Conservation (phyloP, 2,797 vertebrate genomes). For the Rhadinocentrus ornatus region DNA sequence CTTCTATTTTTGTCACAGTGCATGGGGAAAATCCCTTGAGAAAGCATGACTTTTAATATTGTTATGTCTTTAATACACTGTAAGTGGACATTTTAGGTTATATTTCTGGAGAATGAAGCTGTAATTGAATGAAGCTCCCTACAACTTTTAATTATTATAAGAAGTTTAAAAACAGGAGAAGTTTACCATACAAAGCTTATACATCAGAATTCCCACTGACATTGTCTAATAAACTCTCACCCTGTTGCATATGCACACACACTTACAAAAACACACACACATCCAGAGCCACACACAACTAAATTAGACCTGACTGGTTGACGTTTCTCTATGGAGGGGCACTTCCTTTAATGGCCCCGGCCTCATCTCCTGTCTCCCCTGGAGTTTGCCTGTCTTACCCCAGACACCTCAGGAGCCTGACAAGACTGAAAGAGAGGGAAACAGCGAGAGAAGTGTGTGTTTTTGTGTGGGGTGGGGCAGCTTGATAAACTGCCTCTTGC, state of each 20-base stretch:
- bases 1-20: neutral
- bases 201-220: constrained; percentile 15
- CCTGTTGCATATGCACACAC: constrained; percentile 16
- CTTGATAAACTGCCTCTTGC: constrained; percentile 52
- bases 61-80: neutral
- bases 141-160: neutral
- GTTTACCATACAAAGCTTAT: neutral
- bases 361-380: constrained; percentile 72
- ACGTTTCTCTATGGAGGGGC: constrained; percentile 62
- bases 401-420: constrained; percentile 65
- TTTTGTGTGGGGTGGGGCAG: constrained; percentile 1
- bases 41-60: neutral
- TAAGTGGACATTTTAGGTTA: neutral
- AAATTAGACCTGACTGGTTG: constrained; percentile 73
- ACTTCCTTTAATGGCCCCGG: constrained; percentile 74
- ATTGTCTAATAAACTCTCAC: constrained; percentile 22
- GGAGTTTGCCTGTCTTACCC: constrained; percentile 68
- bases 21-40: neutral
- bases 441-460: constrained; percentile 15
- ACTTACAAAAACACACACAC: constrained; percentile 23
- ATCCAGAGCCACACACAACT: constrained; percentile 59
- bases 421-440: constrained; percentile 38
- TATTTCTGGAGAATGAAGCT: neutral
- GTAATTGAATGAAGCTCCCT: constrained; percentile 1
- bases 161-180: neutral